phyloP scores from a whole-genome alignment of 2,888 invertebrate genomes.

The Xestobium rufovillosum region DNA sequence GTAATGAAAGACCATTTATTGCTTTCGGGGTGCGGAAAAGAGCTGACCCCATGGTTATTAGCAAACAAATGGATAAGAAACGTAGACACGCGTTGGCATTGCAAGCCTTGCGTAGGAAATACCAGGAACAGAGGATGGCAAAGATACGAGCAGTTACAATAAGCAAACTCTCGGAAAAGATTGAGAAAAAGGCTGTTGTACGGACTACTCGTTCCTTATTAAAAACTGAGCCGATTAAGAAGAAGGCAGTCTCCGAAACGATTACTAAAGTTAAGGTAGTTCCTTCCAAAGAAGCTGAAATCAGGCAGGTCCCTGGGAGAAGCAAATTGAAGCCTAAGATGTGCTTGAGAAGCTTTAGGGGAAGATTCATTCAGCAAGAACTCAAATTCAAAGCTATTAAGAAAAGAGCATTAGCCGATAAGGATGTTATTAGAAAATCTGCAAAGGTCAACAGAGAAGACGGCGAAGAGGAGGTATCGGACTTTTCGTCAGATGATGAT shows the following conservation, averaged over 20 bases:
- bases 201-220: constrained; percentile 44
- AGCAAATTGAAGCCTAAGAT: constrained; percentile 34
- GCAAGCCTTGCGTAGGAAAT: constrained; percentile 52
- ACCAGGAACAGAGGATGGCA: constrained; percentile 54
- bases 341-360: constrained; percentile 44
- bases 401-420: constrained; percentile 17
- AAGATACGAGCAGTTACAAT: constrained; percentile 46
- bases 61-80: constrained; percentile 42
- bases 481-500: constrained; percentile 51
- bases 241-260: constrained; percentile 34
- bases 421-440: constrained; percentile 19
- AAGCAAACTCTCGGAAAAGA: constrained; percentile 42
- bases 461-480: constrained; percentile 27
- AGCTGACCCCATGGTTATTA: constrained; percentile 45
- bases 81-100: constrained; percentile 44
- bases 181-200: constrained; percentile 41
- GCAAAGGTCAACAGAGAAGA: constrained; percentile 13
- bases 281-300: constrained; percentile 39
- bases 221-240: constrained; percentile 40
- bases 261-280: constrained; percentile 36
- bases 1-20: constrained; percentile 42
- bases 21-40: constrained; percentile 52
- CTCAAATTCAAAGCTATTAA: constrained; percentile 28
- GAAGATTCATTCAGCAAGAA: constrained; percentile 40
- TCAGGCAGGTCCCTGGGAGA: constrained; percentile 35